Conservation (phyloP, 2,797 vertebrate genomes). For the Pangasius macronema region DNA sequence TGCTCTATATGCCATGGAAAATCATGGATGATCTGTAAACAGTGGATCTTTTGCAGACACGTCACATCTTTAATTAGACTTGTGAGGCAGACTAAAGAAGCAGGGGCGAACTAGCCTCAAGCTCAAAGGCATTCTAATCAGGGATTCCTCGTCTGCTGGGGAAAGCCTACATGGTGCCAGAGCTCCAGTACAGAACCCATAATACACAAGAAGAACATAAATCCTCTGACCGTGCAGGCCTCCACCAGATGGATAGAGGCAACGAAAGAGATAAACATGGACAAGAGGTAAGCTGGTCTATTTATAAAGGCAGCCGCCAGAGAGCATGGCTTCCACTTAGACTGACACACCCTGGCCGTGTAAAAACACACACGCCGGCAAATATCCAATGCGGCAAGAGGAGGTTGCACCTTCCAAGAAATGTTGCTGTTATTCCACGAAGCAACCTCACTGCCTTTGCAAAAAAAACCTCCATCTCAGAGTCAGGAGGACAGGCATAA, state of each 20-base stretch:
- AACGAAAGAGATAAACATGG: slow-evolving; percentile 31
- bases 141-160: slow-evolving; percentile 40
- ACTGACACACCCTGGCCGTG: slow-evolving; percentile 39
- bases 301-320: slow-evolving; percentile 50
- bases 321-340: slow-evolving; percentile 49
- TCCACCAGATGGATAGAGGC: slow-evolving; percentile 30
- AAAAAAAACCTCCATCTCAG: slow-evolving; percentile 1
- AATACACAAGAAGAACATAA: slow-evolving; percentile 37
- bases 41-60: slow-evolving; percentile 32
- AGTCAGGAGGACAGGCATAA: slow-evolving; percentile 34
- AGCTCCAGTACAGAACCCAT: slow-evolving; percentile 28
- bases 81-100: slow-evolving; percentile 26
- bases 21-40: slow-evolving; percentile 31
- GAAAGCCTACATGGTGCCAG: slow-evolving; percentile 45
- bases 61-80: slow-evolving; percentile 41
- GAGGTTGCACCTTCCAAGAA: slow-evolving; percentile 43
- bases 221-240: slow-evolving; percentile 16
- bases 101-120: slow-evolving; percentile 29
- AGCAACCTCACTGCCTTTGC: slow-evolving; percentile 23
- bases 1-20: not conserved
- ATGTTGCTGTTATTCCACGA: slow-evolving; percentile 48
- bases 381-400: slow-evolving; percentile 27
- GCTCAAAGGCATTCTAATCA: slow-evolving; percentile 43
- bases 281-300: slow-evolving; percentile 43
- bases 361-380: slow-evolving; percentile 42